These are phyloP conservation scores for Abramis brama DNA, from an alignment of 2,113 vertebrate genomes.

Conservation along the genomic window DNA sequence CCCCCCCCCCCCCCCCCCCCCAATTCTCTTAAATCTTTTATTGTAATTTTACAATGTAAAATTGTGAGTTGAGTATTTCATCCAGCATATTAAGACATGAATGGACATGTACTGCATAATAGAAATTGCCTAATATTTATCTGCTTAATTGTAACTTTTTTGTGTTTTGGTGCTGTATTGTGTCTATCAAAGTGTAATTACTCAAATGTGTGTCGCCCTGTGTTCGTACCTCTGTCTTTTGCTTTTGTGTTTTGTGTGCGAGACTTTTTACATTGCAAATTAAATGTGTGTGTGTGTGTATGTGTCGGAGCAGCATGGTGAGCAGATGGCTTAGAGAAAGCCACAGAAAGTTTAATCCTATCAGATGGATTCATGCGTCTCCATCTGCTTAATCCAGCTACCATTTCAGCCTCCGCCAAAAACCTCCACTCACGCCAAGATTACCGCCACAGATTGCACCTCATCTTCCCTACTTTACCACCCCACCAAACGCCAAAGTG, in stretches of 20 bases:
- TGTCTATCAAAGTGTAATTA: constrained; percentile 7
- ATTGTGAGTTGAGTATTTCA: not conserved
- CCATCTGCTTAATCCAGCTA: constrained; percentile 88
- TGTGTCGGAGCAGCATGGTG: constrained; percentile 58
- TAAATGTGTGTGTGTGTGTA: constrained; percentile 19
- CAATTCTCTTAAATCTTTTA: not conserved
- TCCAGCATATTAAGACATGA: not conserved
- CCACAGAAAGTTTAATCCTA: constrained; percentile 89
- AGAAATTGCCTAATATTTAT: not conserved
- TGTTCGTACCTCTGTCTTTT: constrained; percentile 30
- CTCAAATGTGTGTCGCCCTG: not conserved
- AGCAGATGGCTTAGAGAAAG: constrained; percentile 86
- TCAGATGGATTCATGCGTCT: constrained; percentile 86
- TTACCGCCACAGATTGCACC: constrained; percentile 79
- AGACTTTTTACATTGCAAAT: constrained; percentile 57
- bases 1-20: not conserved
- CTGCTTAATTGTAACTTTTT: not conserved
- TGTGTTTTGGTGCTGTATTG: not conserved
- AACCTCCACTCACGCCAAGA: constrained; percentile 82
- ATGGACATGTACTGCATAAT: no score
- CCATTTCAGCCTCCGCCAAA: constrained; percentile 83
- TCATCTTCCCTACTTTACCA: constrained; percentile 68
- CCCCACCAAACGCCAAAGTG: constrained; percentile 65
- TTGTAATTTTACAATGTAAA: not conserved
- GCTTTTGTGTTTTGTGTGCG: constrained; percentile 44